Evolutionary conservation across 2,113 vertebrate genomes (phyloP).

Genomic region (Paramormyrops kingsleyae): DNA sequence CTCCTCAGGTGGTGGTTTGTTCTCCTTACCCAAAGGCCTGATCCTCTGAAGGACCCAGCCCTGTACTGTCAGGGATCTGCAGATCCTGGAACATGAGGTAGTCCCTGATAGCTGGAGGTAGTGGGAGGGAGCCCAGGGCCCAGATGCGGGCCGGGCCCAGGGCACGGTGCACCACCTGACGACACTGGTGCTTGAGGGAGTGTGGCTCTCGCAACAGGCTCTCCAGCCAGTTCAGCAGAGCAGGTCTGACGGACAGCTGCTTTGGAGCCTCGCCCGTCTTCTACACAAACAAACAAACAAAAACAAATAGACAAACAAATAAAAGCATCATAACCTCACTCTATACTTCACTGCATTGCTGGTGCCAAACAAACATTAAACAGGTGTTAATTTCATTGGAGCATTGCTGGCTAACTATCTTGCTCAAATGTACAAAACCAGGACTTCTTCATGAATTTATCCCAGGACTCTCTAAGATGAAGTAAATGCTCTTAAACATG

Average conservation of each 20-base stretch:
- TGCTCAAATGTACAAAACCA: background rate
- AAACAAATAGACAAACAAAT: background rate
- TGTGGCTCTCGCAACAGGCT: conserved; percentile 32
- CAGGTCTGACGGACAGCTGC: conserved; percentile 36
- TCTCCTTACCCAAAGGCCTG: background rate
- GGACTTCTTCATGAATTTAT: background rate
- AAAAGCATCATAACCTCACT: background rate
- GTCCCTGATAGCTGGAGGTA: conserved; percentile 37
- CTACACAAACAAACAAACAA: conserved; percentile 24
- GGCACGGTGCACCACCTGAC: conserved; percentile 23
- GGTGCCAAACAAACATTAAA: background rate
- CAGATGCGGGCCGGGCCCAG: conserved; percentile 34
- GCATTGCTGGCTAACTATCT: background rate
- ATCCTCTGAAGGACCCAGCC: background rate
- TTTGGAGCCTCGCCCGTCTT: conserved; percentile 44
- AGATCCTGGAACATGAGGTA: conserved; percentile 47
- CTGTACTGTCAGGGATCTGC: conserved; percentile 19
- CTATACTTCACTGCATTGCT: background rate
- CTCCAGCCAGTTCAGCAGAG: conserved; percentile 42
- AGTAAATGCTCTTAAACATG: background rate
- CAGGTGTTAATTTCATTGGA: background rate
- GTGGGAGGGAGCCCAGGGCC: conserved; percentile 33
- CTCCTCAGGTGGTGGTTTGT: background rate
- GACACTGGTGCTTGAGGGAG: conserved; percentile 40
- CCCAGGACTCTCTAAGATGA: background rate